A percentile compares a stretch with the other conserved stretches of the same genome.
Conservation (phyloP, 2,113 vertebrate genomes). For the Periophthalmus modestus region DNA sequence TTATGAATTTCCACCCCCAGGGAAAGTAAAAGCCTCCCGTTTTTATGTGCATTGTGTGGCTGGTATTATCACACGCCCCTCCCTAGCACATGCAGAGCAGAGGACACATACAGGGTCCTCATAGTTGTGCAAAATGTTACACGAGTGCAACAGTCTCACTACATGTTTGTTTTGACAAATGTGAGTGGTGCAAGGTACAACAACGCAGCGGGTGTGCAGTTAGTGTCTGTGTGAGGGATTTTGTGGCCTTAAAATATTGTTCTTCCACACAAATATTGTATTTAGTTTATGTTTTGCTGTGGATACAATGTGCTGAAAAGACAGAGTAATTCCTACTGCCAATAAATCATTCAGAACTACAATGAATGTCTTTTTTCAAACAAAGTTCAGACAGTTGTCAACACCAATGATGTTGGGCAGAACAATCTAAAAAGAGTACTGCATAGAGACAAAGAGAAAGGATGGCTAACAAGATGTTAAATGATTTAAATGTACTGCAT, state of each 20-base stretch:
- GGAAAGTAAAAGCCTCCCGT: slow-evolving; percentile 22
- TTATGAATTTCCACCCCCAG: slow-evolving; percentile 37
- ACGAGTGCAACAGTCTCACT: slow-evolving; percentile 29
- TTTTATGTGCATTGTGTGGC: slow-evolving; percentile 21
- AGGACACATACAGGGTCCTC: slow-evolving; percentile 22
- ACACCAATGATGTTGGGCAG: neutral
- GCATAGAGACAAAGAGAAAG: neutral
- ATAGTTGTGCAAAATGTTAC: slow-evolving; percentile 9
- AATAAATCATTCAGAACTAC: neutral
- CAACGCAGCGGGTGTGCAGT: neutral
- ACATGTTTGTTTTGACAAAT: slow-evolving; percentile 31
- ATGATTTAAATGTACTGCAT: too few relatives aligned
- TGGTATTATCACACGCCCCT: slow-evolving; percentile 18
- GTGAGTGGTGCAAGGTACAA: slow-evolving; percentile 16
- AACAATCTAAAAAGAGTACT: neutral
- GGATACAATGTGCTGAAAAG: neutral
- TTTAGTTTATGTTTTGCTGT: neutral
- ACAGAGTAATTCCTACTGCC: neutral
- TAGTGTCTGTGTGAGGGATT: neutral
- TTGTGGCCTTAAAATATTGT: neutral
- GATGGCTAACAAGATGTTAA: neutral
- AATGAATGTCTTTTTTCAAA: neutral
- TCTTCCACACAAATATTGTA: neutral
- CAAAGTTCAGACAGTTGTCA: neutral
- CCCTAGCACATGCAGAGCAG: slow-evolving; percentile 20